These are phyloP conservation scores for Tragelaphus eurycerus DNA, from an alignment of 2,797 vertebrate genomes.

Conservation along the genomic window DNA sequence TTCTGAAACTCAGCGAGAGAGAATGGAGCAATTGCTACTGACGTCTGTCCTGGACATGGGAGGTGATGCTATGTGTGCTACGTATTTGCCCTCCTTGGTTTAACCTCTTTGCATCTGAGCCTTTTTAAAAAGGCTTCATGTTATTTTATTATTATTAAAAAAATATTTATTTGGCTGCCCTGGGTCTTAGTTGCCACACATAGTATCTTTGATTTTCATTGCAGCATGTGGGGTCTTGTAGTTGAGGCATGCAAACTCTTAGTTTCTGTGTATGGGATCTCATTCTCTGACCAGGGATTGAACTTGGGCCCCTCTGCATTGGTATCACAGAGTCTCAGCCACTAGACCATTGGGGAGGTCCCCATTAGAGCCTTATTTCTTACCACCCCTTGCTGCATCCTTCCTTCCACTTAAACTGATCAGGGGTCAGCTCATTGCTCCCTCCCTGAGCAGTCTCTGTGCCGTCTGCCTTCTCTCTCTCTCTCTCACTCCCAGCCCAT, in stretches of 20 bases:
- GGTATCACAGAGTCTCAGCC: background rate
- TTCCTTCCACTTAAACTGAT: background rate
- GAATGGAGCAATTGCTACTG: accelerated
- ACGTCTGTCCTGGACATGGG: accelerated
- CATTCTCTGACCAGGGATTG: background rate
- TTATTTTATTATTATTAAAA: background rate
- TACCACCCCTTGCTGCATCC: background rate
- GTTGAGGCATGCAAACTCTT: background rate
- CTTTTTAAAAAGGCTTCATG: background rate
- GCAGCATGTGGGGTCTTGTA: background rate
- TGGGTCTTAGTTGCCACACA: background rate
- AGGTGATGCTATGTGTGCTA: no score
- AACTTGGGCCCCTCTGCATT: background rate
- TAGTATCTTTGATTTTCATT: background rate
- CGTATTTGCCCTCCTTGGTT: background rate
- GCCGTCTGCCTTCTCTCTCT: background rate
- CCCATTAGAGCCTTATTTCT: background rate
- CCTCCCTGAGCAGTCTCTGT: background rate
- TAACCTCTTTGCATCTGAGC: background rate
- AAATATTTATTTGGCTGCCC: background rate
- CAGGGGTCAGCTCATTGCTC: no score
- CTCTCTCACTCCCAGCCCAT: background rate
- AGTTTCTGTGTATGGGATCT: background rate
- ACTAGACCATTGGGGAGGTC: background rate
- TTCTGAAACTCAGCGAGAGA: background rate